phyloP scores from a whole-genome alignment of 2,888 invertebrate genomes.

The Buathra laborator region DNA sequence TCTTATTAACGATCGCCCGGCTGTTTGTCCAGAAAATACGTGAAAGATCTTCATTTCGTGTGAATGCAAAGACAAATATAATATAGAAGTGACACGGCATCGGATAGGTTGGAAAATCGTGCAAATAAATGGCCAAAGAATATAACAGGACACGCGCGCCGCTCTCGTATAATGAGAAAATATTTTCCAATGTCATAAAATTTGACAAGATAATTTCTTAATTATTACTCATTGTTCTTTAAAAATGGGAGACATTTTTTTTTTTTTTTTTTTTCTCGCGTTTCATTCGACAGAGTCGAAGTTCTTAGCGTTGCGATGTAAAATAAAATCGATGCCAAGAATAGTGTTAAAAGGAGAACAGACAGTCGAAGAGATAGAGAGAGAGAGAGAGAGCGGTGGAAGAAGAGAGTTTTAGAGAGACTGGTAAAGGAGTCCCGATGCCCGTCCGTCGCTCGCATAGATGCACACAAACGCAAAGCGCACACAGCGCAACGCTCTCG shows the following conservation, averaged over 20 bases:
- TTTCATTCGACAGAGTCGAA: background rate
- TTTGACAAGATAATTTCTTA: background rate
- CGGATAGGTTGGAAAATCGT: no score
- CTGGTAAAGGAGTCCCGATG: conserved; percentile 45
- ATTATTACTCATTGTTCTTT: conserved; percentile 14
- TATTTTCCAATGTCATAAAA: background rate
- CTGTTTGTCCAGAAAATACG: no score
- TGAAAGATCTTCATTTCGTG: no score
- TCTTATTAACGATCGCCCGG: no score
- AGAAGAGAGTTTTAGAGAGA: conserved; percentile 1
- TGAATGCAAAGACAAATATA: no score
- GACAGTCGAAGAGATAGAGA: background rate
- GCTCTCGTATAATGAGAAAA: background rate
- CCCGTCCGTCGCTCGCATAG: conserved; percentile 24
- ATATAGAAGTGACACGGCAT: no score
- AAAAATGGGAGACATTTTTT: background rate
- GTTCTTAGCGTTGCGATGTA: background rate
- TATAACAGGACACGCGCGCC: background rate
- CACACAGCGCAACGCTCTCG: conserved; percentile 69
- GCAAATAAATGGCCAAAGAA: background rate
- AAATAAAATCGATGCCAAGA: conserved; percentile 24
- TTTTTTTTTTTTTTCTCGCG: background rate
- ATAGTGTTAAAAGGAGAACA: conserved; percentile 28
- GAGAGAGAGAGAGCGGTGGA: conserved; percentile 22
- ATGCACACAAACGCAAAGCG: conserved; percentile 15